These are phyloP conservation scores for Merodon equestris DNA, from an alignment of 2,888 invertebrate species.

Conservation along the genomic window DNA sequence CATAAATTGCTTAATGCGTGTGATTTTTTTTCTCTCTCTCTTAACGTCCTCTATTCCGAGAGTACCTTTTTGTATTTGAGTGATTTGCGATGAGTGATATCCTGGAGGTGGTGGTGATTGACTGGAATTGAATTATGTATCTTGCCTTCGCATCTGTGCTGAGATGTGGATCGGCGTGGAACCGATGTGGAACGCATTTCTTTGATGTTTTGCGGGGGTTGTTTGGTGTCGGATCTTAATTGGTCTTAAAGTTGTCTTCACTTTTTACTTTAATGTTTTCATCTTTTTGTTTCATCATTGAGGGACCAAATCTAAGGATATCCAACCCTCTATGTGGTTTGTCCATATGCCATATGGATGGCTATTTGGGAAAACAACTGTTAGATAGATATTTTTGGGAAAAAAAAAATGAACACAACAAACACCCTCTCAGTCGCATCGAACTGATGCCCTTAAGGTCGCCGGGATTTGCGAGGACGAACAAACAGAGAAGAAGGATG, in stretches of 20 bases:
- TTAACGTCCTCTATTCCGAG: neutral
- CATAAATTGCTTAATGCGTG: conserved; percentile 57
- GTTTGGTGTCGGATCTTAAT: conserved; percentile 31
- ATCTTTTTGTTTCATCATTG: neutral
- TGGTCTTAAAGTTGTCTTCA: conserved; percentile 37
- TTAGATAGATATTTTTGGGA: conserved; percentile 28
- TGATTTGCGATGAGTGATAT: conserved; percentile 26
- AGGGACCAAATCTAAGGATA: neutral
- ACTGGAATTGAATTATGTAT: conserved; percentile 45
- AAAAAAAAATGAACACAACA: too few relatives aligned
- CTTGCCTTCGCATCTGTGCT: neutral
- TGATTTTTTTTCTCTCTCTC: conserved; percentile 11
- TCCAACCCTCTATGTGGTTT: conserved; percentile 6
- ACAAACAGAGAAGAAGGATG: conserved; percentile 14
- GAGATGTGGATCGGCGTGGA: conserved; percentile 11
- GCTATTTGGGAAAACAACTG: conserved; percentile 40
- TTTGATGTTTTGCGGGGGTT: conserved; percentile 35
- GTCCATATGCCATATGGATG: conserved; percentile 36
- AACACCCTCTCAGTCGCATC: conserved; percentile 33
- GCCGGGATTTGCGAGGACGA: conserved; percentile 34
- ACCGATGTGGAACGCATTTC: conserved; percentile 4
- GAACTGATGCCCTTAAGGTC: conserved; percentile 36
- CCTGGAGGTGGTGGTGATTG: conserved; percentile 29
- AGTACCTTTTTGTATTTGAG: neutral
- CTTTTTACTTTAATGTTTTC: conserved; percentile 9